Evolutionary conservation across 1,140 invertebrate species (phyloP).

Genomic region (Lasioglossum baleicum): DNA sequence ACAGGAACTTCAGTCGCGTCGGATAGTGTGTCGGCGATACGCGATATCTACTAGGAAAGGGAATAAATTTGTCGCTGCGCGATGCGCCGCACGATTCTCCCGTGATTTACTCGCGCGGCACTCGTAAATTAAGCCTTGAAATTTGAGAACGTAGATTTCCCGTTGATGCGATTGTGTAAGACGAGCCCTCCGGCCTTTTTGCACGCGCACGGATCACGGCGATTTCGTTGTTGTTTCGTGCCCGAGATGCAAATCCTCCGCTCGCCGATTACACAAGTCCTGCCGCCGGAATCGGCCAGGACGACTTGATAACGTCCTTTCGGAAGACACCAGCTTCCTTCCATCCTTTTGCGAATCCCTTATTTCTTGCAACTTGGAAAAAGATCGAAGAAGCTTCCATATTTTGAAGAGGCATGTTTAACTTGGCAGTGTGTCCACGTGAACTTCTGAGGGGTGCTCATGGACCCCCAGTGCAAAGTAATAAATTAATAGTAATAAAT

Average conservation of each 20-base stretch:
- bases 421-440: too few relatives aligned
- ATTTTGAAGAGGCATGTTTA: too few relatives aligned
- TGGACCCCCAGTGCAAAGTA: too few relatives aligned
- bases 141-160: slow-evolving; percentile 50
- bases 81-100: slow-evolving; percentile 12
- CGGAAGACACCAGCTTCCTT: background rate
- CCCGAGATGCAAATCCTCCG: slow-evolving; percentile 39
- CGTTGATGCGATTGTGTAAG: slow-evolving; percentile 50
- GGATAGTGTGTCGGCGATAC: slow-evolving; percentile 43
- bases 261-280: slow-evolving; percentile 31
- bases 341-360: background rate
- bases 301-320: background rate
- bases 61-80: slow-evolving; percentile 49
- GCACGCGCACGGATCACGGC: slow-evolving; percentile 22
- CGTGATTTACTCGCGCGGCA: slow-evolving; percentile 38
- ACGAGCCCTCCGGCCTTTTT: slow-evolving; percentile 31
- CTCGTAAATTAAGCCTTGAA: slow-evolving; percentile 49
- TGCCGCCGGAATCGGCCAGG: background rate
- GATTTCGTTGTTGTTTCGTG: slow-evolving; percentile 45
- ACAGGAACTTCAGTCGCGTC: slow-evolving; percentile 14
- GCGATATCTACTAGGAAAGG: slow-evolving; percentile 49
- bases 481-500: too few relatives aligned
- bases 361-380: too few relatives aligned
- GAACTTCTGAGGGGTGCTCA: too few relatives aligned
- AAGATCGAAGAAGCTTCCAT: too few relatives aligned